phyloP scores from a whole-genome alignment of 1,140 invertebrate genomes.

The Lutraria rhynchaena region DNA sequence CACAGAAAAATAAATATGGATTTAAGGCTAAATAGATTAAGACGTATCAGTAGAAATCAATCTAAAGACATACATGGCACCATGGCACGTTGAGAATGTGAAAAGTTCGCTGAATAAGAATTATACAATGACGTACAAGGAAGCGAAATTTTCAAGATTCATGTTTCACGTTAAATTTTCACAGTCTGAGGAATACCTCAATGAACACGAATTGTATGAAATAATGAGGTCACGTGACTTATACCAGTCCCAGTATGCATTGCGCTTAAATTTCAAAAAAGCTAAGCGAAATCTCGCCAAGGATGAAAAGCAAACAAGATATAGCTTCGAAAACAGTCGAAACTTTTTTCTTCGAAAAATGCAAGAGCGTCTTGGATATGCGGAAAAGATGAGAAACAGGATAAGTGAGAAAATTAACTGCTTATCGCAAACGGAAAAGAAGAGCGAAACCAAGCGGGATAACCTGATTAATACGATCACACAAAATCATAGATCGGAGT shows the following conservation, averaged over 20 bases:
- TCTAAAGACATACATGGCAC: too few relatives aligned
- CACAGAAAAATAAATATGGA: too few relatives aligned
- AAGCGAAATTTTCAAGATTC: conserved; percentile 41
- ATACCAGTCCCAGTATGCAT: conserved; percentile 50
- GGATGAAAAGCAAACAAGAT: conserved; percentile 41
- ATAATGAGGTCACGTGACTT: conserved; percentile 53
- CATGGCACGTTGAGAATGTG: too few relatives aligned
- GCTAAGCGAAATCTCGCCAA: conserved; percentile 30
- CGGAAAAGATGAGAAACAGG: conserved; percentile 17
- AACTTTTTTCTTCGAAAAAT: conserved; percentile 51
- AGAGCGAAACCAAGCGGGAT: not conserved
- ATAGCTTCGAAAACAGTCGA: conserved; percentile 46
- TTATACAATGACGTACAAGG: conserved; percentile 24
- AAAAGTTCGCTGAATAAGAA: too few relatives aligned
- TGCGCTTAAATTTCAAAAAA: conserved; percentile 42
- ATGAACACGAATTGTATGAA: conserved; percentile 56
- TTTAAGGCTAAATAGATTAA: too few relatives aligned
- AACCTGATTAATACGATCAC: too few relatives aligned
- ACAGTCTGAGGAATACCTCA: conserved; percentile 29
- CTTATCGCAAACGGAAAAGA: not conserved
- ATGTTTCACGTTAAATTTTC: conserved; percentile 56
- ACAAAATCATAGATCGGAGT: too few relatives aligned
- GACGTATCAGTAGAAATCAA: too few relatives aligned
- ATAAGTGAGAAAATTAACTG: not conserved
- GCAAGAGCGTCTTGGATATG: conserved; percentile 29